Base-by-base conservation (phyloP, 1,140 invertebrate species). In the Lithobius niger region DNA sequence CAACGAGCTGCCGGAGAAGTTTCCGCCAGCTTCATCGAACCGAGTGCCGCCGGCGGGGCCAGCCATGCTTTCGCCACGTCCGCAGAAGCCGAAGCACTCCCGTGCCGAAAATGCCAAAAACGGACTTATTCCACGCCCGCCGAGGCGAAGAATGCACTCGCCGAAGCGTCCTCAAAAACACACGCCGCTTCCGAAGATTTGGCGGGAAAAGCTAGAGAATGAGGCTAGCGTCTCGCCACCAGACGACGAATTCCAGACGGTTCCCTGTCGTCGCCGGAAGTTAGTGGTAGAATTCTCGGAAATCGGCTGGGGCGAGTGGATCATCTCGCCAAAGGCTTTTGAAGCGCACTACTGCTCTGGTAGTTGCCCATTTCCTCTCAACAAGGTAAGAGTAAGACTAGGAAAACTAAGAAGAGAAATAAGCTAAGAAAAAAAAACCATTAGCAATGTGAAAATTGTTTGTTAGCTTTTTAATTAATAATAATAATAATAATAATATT, bases 1-100 rank as follows among this genome's bases (percentile, higher is more conserved):
- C 52, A 72, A 72, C 56, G 69, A 72, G 60, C 66, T 72, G 43
- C 70, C 69, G 6, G 65, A 70, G 31, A 60, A 66, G 40, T 18
- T 15, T 15, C 48, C 4, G 3, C 61, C 65, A 0, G 58, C 44
- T 2, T 43, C 50, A 6, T 54, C 47, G 3, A 57, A 52, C 2
- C 48, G 49, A 18, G 52, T 58, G 13, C 54, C 43, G 4, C 16
- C 13, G 15, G 26, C 25, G 15, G 27, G 27, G 22, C 55, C 52
- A 15, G 26, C 19, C 27, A 26, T 43, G 27, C 19, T 58, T 16
- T 19, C 22, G 28, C 31, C 44, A 21, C 27, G 54, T 26, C 27
- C 26, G 1, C 52, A 57, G 52, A 47, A 45, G 13, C 47, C 28
- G 28, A 25, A 55, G 43, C 31, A 36, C 31, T 10, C 6, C 31